A percentile compares a stretch with the other conserved stretches of the same genome.
phyloP scores from a whole-genome alignment of 2,888 invertebrate genomes.

The Brenthis daphne region DNA sequence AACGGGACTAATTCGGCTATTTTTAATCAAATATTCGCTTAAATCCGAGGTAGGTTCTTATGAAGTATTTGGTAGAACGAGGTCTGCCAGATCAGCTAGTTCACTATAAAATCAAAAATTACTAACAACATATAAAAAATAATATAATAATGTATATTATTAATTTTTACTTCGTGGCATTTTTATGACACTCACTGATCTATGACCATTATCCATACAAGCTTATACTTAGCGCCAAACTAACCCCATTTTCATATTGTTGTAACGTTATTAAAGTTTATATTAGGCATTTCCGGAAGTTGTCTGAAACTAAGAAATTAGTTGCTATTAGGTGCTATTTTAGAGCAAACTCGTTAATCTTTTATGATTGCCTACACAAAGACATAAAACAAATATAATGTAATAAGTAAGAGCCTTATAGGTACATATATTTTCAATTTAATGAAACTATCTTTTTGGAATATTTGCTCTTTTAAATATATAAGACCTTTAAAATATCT shows the following conservation, averaged over 20 bases:
- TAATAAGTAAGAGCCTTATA: no score
- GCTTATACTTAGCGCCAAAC: conserved; percentile 37
- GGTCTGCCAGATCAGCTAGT: no score
- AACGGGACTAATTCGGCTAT: no score
- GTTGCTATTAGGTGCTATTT: conserved; percentile 10
- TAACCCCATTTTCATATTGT: conserved; percentile 42
- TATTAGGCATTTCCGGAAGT: conserved; percentile 26
- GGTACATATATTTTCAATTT: no score
- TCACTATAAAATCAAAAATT: no score
- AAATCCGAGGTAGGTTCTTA: no score
- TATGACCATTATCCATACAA: conserved; percentile 26
- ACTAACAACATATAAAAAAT: no score
- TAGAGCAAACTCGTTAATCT: conserved; percentile 10
- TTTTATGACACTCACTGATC: background rate
- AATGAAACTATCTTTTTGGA: no score
- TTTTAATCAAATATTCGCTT: no score
- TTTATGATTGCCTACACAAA: background rate
- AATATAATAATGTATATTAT: background rate
- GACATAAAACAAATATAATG: background rate
- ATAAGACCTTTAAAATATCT: no score
- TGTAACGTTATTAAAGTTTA: conserved; percentile 40
- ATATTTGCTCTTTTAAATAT: no score
- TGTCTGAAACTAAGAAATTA: conserved; percentile 31
- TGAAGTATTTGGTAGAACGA: no score
- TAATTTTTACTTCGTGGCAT: background rate